Evolutionary conservation across 2,888 invertebrate genomes (phyloP), one percentile per base, ranked within the genome.

Genomic region (Dicranocentrus wangi): DNA sequence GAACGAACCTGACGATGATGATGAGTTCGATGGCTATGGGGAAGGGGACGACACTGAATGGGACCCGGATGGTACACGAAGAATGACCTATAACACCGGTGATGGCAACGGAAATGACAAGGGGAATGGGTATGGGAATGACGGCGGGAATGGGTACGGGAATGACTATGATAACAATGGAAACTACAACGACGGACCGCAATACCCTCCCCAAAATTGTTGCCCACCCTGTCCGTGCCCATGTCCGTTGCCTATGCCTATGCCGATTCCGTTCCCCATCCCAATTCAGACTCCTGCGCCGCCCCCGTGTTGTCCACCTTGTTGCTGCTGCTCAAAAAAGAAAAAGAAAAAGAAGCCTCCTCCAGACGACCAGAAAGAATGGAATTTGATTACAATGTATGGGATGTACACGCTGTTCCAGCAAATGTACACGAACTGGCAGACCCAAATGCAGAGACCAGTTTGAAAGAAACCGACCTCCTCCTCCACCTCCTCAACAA

Each of bases 321-420:
- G 65, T 1, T 76, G 76, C 17, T 76, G 76, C 23, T 32, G 76
- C 53, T 21, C 51, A 1, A 65, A 25, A 19, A 21, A 47, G 21
- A 63, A 51, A 21, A 61, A 42, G n/a, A 63, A 28, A 13, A 60
- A 19, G 60, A 68, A 47, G 60, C 53, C n/a, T n/a, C n/a, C n/a
- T n/a, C n/a, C 39, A 75, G 42, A 28, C 13, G 47, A 47, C 15
- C 7, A 13, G 39, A 39, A 39, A 21, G 61, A 78, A 15, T 78
- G 78, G 78, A 53, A 78, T 32, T 47, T 78, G 63, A 78, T 78
- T 51, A 70, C 63, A n/a, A 77, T 77, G 77, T 77, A 61, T 42
- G 77, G 77, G 39, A 78, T 78, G 78, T 78, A 65, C 23, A 65
- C 71, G 1, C 47, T 78, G 1, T 78, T 71, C 43, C 70, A 78